Evolutionary conservation across 2,113 vertebrate genomes (phyloP), one percentile per base, ranked within the genome.

Genomic region (Misgurnus mizolepis): DNA sequence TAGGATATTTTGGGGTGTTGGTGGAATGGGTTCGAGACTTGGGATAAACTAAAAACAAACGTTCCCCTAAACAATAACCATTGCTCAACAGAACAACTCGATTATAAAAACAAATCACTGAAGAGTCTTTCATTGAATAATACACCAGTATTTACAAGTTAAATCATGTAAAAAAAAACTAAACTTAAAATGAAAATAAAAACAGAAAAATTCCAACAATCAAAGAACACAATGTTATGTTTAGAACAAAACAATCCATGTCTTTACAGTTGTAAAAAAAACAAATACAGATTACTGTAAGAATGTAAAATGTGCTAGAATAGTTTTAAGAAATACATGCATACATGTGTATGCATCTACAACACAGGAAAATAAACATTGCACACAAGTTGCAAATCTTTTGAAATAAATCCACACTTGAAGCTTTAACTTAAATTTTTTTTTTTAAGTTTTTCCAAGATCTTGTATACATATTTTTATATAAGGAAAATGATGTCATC

Each of bases 401-500:
- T 49, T 45, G 14, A 56, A 64, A 55, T 4, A 40, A 15, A 67
- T 75, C 22, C 61, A 43, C 22, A 11, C 55, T 60, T 47, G 10
- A 10, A 58, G 5, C 55, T 18, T 18, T 14, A 58, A 2, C 11
- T 12, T 14, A 27, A 15, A 1, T 2, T 4, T 18, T 53, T 79
- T 79, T n/a, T 18, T 1, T 56, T 45, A 4, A 58, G 27, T 18
- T 49, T 39, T 6, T n/a, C 6, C 15, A 34, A 67, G 9, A 12
- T 10, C 15, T 4, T 56, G 9, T 8, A 49, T 8, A 49, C 12
- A 49, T 10, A 22, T 6, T 45, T 71, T 92, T 89, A 99, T 90
- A 99, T 99, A 79, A 99, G 93, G 91, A 99, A 98, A 88, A 99
- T 66, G 75, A 98, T 98, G 86, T 98, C 95, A 34, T 98, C 96